Evolutionary conservation across 1,140 invertebrate genomes (phyloP).

Genomic region (Yoshiicerus persimilis): DNA sequence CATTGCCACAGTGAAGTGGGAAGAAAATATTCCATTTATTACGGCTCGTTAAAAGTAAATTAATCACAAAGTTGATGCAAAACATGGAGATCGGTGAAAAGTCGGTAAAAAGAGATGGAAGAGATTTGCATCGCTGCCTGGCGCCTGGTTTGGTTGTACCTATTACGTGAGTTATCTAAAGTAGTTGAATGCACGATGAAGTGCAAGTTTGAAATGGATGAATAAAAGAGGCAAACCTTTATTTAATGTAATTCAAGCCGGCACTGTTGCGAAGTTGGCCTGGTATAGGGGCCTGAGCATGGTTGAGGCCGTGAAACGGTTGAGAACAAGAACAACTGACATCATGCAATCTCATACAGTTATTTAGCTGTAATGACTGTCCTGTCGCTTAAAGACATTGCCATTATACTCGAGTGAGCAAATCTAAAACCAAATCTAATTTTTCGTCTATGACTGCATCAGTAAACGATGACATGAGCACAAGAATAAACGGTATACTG

Average conservation of each 20-base stretch:
- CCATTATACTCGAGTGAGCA: neutral
- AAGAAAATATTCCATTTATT: no score
- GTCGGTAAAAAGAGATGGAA: neutral
- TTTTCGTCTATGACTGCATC: neutral
- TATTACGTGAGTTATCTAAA: neutral
- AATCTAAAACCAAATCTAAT: neutral
- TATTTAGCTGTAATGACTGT: neutral
- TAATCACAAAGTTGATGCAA: no score
- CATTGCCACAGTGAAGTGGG: no score
- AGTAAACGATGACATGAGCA: conserved; percentile 1
- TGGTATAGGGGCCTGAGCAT: neutral
- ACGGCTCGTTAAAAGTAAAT: no score
- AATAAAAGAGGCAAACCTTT: neutral
- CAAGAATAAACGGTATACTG: neutral
- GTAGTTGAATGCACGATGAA: neutral
- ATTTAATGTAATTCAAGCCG: neutral
- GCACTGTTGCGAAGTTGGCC: neutral
- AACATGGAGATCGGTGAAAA: no score
- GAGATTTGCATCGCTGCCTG: neutral
- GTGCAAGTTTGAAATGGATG: neutral
- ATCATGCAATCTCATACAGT: neutral
- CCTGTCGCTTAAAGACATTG: neutral
- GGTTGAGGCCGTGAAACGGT: neutral
- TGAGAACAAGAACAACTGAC: neutral
- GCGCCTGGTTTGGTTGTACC: no score